Base-by-base conservation (phyloP, 2,888 invertebrate species). In the Drosophila anomelani region DNA sequence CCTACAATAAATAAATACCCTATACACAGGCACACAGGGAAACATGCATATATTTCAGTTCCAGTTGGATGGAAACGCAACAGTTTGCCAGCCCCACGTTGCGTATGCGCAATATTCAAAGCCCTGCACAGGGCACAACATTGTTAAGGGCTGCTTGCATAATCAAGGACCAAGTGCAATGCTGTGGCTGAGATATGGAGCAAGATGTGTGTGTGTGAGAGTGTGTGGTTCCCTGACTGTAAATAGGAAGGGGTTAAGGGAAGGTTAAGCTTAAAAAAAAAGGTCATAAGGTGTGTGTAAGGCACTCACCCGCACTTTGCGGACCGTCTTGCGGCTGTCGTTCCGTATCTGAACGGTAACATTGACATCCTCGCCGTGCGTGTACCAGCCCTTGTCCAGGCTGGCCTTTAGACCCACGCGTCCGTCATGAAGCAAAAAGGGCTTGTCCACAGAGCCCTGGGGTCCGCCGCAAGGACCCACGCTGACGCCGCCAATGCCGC, bases 371-470 rank as follows among this genome's bases (percentile, higher is more conserved):
- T 97, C 97, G 7, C 96, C 97, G 90, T 97, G 97, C 5, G 95
- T 95, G 92, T 97, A 97, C 86, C 95, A 95, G 34, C 96, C 95
- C 88, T 96, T 96, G 92, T 97, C 96, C 82, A 98, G 93, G 89
- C 95, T 95, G 3, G 97, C 97, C 89, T 96, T 95, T 55, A 98
- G 92, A 79, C 95, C 94, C 74, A 98, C 95, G 77, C 95, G 94
- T 56, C 97, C 97, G 81, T 97, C 97, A 83, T 96, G 97, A 58
- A 97, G 94, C 39, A 97, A 93, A 90, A 97, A 97, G n/a, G 96
- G 96, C 87, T 97, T 97, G 85, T 96, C 96, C 10, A 96, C 95
- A 1, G 94, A 93, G 0, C 95, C 96, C 69, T 95, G 94, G 3
- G 97, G 96, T 20, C 95, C 94, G 3, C 94, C 94, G 55, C 81